A percentile compares a stretch with the other conserved stretches of the same genome.
Evolutionary conservation across 2,888 invertebrate species (phyloP).

Genomic region (Polyommatus icarus): DNA sequence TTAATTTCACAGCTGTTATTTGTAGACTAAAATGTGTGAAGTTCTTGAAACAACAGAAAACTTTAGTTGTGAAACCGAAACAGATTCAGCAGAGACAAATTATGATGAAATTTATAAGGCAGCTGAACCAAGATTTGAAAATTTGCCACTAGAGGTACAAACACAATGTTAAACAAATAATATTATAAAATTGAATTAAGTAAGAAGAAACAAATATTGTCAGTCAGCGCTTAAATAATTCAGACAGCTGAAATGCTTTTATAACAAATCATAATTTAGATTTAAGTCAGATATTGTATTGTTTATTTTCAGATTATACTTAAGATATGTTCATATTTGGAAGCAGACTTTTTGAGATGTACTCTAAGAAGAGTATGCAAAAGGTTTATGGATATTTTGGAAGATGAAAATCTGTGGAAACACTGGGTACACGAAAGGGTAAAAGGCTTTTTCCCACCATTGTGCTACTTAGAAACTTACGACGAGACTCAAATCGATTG

Average conservation of each 20-base stretch:
- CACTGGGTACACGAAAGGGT: conserved; percentile 71
- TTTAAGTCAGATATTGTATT: not conserved
- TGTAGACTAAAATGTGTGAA: conserved; percentile 49
- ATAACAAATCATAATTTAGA: not conserved
- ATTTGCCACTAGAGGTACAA: conserved; percentile 70
- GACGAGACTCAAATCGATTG: conserved; percentile 72
- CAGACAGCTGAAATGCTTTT: not conserved
- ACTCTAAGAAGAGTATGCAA: conserved; percentile 78
- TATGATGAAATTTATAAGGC: conserved; percentile 47
- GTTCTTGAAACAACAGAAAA: conserved; percentile 54
- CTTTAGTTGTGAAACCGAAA: conserved; percentile 54
- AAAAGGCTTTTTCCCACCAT: conserved; percentile 61
- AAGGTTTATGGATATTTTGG: conserved; percentile 77
- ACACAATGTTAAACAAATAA: not conserved
- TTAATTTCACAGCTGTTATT: conserved; percentile 29
- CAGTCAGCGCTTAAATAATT: not conserved
- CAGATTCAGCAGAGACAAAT: conserved; percentile 43
- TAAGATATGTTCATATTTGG: conserved; percentile 81
- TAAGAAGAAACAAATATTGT: not conserved
- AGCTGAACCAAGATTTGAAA: conserved; percentile 52
- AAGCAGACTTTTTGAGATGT: conserved; percentile 77
- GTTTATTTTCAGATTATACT: conserved; percentile 72
- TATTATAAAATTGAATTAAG: not conserved
- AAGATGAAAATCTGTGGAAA: conserved; percentile 80
- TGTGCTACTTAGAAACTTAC: conserved; percentile 60